These are phyloP conservation scores for Agonopterix subpropinquella DNA, from an alignment of 2,888 invertebrate species.

Conservation along the genomic window DNA sequence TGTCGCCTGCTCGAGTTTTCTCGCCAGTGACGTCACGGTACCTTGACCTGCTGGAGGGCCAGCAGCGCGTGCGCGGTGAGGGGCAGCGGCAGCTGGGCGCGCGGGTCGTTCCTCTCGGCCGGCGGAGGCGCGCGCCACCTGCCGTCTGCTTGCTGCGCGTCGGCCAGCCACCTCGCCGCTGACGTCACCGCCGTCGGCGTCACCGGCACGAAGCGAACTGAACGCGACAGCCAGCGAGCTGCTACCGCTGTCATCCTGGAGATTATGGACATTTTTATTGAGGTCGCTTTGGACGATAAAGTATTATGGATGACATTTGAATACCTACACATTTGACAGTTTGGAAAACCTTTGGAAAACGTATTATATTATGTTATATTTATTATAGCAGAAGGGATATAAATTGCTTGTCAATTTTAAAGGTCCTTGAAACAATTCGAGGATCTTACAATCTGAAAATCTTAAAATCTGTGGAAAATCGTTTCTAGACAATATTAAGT, in stretches of 20 bases:
- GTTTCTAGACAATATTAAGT: too few species aligned
- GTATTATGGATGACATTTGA: too few species aligned
- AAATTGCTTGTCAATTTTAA: too few species aligned
- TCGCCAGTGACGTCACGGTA: conserved; percentile 11
- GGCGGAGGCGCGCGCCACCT: conserved; percentile 78
- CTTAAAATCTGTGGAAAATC: too few species aligned
- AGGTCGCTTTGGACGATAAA: too few species aligned
- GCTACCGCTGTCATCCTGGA: conserved; percentile 61
- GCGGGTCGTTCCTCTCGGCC: conserved; percentile 76
- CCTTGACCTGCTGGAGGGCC: conserved; percentile 81
- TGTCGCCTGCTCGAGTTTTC: too few species aligned
- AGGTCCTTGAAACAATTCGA: too few species aligned
- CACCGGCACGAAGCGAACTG: conserved; percentile 50
- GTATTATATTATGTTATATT: too few species aligned
- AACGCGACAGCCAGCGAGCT: conserved; percentile 55
- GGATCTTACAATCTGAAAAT: too few species aligned
- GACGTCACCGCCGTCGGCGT: conserved; percentile 44
- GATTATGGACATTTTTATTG: background rate
- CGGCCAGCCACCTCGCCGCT: conserved; percentile 85
- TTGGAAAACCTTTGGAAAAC: too few species aligned
- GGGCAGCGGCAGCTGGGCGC: conserved; percentile 67
- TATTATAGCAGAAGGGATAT: too few species aligned
- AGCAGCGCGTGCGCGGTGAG: conserved; percentile 88
- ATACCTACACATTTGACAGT: too few species aligned
- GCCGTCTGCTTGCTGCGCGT: conserved; percentile 83